These are phyloP conservation scores for Forficula auricularia DNA, from an alignment of 1,140 invertebrate genomes.

Conservation along the genomic window DNA sequence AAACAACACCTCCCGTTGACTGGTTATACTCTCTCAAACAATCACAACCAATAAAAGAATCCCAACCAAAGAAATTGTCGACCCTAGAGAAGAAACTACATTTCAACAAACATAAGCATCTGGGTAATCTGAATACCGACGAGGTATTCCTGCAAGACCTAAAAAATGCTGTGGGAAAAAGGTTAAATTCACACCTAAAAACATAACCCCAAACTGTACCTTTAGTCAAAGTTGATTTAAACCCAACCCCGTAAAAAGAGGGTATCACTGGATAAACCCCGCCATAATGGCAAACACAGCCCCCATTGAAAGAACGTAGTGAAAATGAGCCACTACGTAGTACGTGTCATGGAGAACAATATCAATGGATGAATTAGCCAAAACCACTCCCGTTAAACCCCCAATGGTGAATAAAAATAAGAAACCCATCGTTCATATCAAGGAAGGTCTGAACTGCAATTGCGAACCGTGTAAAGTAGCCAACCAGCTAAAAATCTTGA, in stretches of 20 bases:
- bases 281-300: slow-evolving; percentile 52
- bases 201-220: slow-evolving; percentile 22
- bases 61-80: slow-evolving; percentile 32
- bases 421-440: slow-evolving; percentile 47
- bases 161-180: slow-evolving; percentile 61
- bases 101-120: slow-evolving; percentile 44
- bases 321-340: slow-evolving; percentile 59
- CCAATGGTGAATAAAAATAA: slow-evolving; percentile 45
- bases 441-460: slow-evolving; percentile 31
- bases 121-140: slow-evolving; percentile 52
- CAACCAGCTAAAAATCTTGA: slow-evolving; percentile 50
- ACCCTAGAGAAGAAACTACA: slow-evolving; percentile 41
- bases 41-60: no score
- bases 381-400: slow-evolving; percentile 41
- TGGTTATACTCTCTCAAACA: no score
- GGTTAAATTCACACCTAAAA: slow-evolving; percentile 35
- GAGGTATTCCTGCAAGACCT: slow-evolving; percentile 52
- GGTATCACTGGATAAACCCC: slow-evolving; percentile 45
- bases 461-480: slow-evolving; percentile 33
- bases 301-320: slow-evolving; percentile 46
- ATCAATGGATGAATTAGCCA: slow-evolving; percentile 54
- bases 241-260: slow-evolving; percentile 37
- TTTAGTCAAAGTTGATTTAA: slow-evolving; percentile 30
- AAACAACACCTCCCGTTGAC: no score
- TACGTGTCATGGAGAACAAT: slow-evolving; percentile 53